Evolutionary conservation across 2,113 vertebrate genomes (phyloP).

Genomic region (Tauraco erythrolophus): DNA sequence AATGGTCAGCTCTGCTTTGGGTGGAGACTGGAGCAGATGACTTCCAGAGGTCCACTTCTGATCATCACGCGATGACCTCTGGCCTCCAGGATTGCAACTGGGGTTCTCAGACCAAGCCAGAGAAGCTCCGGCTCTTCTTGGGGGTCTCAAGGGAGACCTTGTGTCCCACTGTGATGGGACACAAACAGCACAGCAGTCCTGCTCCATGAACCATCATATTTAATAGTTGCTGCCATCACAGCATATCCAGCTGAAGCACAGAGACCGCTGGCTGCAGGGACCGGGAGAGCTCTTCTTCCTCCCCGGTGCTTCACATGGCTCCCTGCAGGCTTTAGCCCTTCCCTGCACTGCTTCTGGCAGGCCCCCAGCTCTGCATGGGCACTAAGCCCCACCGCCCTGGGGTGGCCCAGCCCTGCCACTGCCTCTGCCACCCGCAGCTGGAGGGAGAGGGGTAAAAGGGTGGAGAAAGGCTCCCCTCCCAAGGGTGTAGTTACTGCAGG

Average conservation of each 20-base stretch:
- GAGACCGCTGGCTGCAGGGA: constrained; percentile 20
- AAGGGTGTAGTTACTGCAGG: not conserved
- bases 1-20: not conserved
- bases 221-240: constrained; percentile 70
- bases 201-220: constrained; percentile 69
- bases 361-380: not conserved
- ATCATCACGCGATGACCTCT: accelerated
- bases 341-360: not conserved
- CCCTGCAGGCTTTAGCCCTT: constrained; percentile 35
- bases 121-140: not conserved
- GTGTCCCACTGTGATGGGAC: not conserved
- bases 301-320: not conserved
- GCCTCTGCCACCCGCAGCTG: not conserved
- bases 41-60: not conserved
- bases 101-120: no score
- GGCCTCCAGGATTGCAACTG: not conserved
- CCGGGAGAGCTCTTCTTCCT: not conserved
- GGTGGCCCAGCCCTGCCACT: not conserved
- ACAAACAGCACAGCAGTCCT: constrained; percentile 5
- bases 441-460: not conserved
- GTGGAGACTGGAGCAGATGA: not conserved
- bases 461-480: not conserved
- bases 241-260: constrained; percentile 71
- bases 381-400: not conserved
- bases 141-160: not conserved